Base-by-base conservation (phyloP, 2,113 vertebrate species). In the Reinhardtius hippoglossoides region DNA sequence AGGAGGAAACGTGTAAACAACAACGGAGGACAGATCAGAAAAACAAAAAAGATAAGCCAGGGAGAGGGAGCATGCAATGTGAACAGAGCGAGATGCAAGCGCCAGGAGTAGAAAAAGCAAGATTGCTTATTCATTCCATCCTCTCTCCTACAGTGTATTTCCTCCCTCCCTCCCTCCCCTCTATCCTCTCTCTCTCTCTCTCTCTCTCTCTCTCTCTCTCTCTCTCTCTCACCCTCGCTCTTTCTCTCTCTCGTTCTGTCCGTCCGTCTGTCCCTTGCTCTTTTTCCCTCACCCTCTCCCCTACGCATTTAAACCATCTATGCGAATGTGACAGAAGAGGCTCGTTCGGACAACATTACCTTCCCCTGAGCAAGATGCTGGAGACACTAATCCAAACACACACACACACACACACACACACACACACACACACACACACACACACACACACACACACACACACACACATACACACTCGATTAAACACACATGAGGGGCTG, bases 41-140 rank as follows among this genome's bases (percentile, higher is more conserved):
- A 20, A 67, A 80, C 67, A 77, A 20, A 55, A 55, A 54, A 85
- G 74, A 83, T 71, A 80, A 62, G 55, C 58, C 23, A 79, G 75
- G 79, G 52, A 85, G 66, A 85, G 82, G 88, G 91, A 81, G 78
- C 83, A 87, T 89, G 89, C 90, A 77, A 31, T 87, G 88, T 80
- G 75, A 80, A 90, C 86, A 74, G 81, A 87, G 78, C 20, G 67
- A 88, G 89, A 91, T 89, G 92, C 85, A 84, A 88, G 69, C 60
- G 90, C 88, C 90, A 88, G 76, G 71, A 93, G 87, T 86, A 76
- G 87, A 89, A 89, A 86, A 88, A 62, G 76, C 76, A 89, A 94
- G 91, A 92, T 91, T 91, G 93, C 92, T 92, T 87, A 83, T 91
- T 94, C 88, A 88, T 88, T 86, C 81, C 83, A 80, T 91, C 89